Conservation (phyloP, 2,113 vertebrate genomes). For the Bombycilla garrulus region DNA sequence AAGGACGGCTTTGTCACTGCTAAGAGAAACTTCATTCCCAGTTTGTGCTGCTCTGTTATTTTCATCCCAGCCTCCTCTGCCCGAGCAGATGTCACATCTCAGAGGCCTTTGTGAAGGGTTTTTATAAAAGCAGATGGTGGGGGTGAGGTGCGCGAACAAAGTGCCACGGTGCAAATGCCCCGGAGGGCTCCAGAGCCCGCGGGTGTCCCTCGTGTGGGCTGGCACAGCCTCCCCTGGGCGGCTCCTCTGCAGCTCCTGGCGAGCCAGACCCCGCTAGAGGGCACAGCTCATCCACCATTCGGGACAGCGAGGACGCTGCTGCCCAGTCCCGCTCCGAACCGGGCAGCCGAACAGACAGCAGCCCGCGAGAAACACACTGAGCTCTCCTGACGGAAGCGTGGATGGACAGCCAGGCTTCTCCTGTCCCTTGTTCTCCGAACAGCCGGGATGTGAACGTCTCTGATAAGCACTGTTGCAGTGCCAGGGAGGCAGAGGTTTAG, state of each 20-base stretch:
- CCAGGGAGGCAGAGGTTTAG: neutral
- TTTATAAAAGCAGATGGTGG: neutral
- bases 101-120: neutral
- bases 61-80: neutral
- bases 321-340: neutral
- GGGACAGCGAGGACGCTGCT: accelerated
- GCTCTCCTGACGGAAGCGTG: neutral
- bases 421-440: neutral
- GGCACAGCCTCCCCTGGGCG: neutral
- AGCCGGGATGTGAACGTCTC: accelerated
- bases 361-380: accelerated
- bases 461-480: accelerated
- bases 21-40: neutral
- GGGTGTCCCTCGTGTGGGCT: accelerated
- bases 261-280: constrained; percentile 29
- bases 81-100: neutral
- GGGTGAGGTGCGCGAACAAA: neutral
- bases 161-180: accelerated
- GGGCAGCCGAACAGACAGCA: neutral
- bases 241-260: neutral
- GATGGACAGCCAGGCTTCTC: neutral
- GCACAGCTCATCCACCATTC: neutral
- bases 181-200: neutral
- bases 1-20: neutral
- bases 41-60: neutral